phyloP scores from a whole-genome alignment of 2,113 vertebrate species.

The Marcusenius ussheri region DNA sequence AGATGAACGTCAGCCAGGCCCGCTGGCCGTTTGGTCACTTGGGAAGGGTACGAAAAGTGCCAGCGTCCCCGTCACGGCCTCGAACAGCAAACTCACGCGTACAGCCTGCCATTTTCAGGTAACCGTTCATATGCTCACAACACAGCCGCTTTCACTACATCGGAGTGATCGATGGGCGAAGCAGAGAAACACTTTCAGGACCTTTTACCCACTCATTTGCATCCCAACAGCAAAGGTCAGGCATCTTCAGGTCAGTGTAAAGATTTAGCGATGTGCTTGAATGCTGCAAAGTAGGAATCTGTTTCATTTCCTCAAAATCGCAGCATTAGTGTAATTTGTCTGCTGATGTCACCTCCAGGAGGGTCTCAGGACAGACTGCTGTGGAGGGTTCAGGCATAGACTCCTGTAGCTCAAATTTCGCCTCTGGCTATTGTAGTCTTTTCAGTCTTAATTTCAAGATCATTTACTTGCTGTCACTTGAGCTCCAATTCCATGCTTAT shows the following conservation, averaged over 20 bases:
- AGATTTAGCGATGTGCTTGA: neutral
- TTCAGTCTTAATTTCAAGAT: neutral
- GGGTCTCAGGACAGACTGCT: neutral
- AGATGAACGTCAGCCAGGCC: neutral
- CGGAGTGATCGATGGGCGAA: neutral
- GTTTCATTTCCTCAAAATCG: neutral
- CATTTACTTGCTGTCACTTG: neutral
- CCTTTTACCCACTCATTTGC: neutral
- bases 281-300: neutral
- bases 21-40: neutral
- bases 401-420: neutral
- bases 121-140: neutral
- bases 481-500: no score
- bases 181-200: neutral
- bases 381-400: neutral
- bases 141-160: no score
- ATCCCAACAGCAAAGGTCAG: neutral
- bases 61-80: neutral
- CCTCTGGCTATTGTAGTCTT: neutral
- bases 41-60: neutral
- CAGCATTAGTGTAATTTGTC: neutral
- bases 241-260: neutral
- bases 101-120: neutral
- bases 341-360: neutral
- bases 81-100: neutral